phyloP scores from a whole-genome alignment of 1,140 invertebrate species.

The Heliconius hermathena region DNA sequence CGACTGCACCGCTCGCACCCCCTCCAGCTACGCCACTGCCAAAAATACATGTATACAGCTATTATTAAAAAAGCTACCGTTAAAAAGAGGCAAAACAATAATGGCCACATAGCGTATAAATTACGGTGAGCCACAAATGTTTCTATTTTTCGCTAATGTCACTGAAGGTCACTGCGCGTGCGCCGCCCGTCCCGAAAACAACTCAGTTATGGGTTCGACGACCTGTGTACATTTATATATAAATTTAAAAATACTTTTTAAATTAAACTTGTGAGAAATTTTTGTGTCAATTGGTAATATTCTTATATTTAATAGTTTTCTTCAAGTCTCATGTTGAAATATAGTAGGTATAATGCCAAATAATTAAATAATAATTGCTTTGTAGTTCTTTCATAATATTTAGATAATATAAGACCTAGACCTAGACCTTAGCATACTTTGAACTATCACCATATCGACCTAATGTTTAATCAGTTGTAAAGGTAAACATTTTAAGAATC shows the following conservation, averaged over 20 bases:
- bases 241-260: conserved; percentile 26
- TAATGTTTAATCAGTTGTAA: background rate
- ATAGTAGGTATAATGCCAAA: background rate
- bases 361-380: background rate
- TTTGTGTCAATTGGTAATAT: background rate
- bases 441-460: background rate
- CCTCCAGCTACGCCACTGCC: too few relatives aligned
- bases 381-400: background rate
- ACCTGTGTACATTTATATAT: conserved; percentile 40
- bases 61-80: background rate
- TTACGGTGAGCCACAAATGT: conserved; percentile 22
- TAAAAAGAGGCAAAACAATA: background rate
- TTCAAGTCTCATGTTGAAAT: background rate
- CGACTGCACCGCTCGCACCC: too few relatives aligned
- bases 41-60: background rate
- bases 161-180: conserved; percentile 64
- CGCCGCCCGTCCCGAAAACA: conserved; percentile 66
- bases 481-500: conserved; percentile 5
- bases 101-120: conserved; percentile 9
- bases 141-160: conserved; percentile 63
- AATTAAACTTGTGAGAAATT: conserved; percentile 3
- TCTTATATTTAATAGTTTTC: background rate
- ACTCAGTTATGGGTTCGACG: conserved; percentile 57
- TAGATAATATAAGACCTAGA: background rate
- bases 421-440: conserved; percentile 1